A percentile compares a stretch with the other conserved stretches of the same genome.
Evolutionary conservation across 2,113 vertebrate genomes (phyloP).

Genomic region (Chloropsis cyanopogon): DNA sequence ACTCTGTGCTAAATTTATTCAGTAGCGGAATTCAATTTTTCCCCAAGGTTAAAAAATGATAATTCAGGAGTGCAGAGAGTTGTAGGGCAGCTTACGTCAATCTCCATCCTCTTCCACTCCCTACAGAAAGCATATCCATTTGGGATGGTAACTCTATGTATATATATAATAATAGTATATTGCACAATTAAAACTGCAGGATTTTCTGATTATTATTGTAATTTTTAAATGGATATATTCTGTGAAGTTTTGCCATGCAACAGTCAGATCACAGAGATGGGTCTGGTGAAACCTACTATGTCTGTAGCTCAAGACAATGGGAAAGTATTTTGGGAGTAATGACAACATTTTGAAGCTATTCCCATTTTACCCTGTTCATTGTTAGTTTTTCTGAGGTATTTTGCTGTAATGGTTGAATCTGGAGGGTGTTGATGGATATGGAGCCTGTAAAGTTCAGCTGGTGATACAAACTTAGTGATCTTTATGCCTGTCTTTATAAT

Average conservation of each 20-base stretch:
- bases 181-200: neutral
- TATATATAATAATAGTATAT: neutral
- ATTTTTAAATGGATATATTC: neutral
- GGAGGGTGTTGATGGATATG: neutral
- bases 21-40: conserved; percentile 7
- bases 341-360: neutral
- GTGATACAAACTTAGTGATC: neutral
- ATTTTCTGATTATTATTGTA: neutral
- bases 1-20: conserved; percentile 57
- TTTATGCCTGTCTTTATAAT: neutral
- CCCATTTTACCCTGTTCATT: neutral
- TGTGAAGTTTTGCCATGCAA: neutral
- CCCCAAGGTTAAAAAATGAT: conserved; percentile 36
- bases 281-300: neutral
- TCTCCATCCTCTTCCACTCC: neutral
- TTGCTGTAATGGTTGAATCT: neutral
- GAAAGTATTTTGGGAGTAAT: neutral
- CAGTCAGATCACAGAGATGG: neutral
- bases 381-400: neutral
- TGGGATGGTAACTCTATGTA: neutral
- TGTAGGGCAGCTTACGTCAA: neutral
- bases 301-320: neutral
- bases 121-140: neutral
- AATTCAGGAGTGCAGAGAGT: neutral
- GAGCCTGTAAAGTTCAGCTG: neutral